phyloP scores from a whole-genome alignment of 2,888 invertebrate genomes.

The Mallateleia sp. region DNA sequence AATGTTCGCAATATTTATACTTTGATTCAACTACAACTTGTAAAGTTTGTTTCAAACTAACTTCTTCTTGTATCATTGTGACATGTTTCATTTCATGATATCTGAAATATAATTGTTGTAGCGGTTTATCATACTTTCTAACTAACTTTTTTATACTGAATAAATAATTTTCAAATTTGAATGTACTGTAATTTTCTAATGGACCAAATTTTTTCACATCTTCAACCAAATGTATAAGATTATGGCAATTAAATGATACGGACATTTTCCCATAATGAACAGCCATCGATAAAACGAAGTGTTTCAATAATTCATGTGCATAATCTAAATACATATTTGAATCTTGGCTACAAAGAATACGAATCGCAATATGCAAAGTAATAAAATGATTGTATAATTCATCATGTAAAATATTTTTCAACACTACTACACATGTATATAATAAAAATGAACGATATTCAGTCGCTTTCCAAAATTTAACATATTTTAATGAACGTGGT shows the following conservation, averaged over 20 bases:
- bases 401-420: not conserved
- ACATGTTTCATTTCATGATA: conserved; percentile 32
- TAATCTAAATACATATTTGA: not conserved
- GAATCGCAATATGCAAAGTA: conserved; percentile 23
- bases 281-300: conserved; percentile 33
- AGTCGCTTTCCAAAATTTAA: conserved; percentile 52
- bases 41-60: not conserved
- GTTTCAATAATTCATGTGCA: conserved; percentile 26
- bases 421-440: conserved; percentile 20
- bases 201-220: conserved; percentile 27
- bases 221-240: conserved; percentile 18
- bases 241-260: conserved; percentile 30
- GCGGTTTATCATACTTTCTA: conserved; percentile 31
- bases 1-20: not conserved
- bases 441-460: conserved; percentile 34
- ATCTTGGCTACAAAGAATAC: conserved; percentile 22
- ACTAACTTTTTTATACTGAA: conserved; percentile 22
- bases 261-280: conserved; percentile 15
- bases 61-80: too few species aligned
- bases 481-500: conserved; percentile 14
- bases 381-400: conserved; percentile 34
- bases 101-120: conserved; percentile 28
- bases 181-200: conserved; percentile 32
- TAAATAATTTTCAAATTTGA: conserved; percentile 39
- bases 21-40: conserved; percentile 12